Percentiles rank a stretch among this genome's conserved stretches.
Evolutionary conservation across 2,888 invertebrate species (phyloP).

Genomic region (Epinotia nisella): DNA sequence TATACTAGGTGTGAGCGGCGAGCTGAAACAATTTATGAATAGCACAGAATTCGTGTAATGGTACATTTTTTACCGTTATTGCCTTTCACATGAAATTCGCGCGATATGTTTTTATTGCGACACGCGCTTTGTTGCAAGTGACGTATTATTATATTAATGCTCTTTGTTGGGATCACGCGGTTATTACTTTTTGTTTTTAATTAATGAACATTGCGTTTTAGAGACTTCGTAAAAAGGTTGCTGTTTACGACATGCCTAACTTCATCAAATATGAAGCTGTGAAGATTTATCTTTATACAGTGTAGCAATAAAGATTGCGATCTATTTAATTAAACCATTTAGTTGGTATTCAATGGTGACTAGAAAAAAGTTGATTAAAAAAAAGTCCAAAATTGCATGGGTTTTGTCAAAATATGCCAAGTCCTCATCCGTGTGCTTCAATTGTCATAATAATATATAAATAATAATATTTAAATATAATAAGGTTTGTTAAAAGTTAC

Average conservation of each 20-base stretch:
- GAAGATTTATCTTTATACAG: too few species aligned
- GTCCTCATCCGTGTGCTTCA: too few species aligned
- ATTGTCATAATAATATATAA: too few species aligned
- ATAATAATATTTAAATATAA: too few species aligned
- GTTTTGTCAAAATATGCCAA: too few species aligned
- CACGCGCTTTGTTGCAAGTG: conserved; percentile 13
- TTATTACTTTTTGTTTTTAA: conserved; percentile 27
- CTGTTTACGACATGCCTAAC: not conserved
- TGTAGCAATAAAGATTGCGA: too few species aligned
- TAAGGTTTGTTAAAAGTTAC: too few species aligned
- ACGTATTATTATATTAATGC: conserved; percentile 34
- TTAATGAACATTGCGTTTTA: not conserved
- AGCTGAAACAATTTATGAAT: not conserved
- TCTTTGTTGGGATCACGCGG: conserved; percentile 17
- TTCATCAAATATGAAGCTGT: too few species aligned
- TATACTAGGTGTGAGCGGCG: not conserved
- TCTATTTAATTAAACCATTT: too few species aligned
- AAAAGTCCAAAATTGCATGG: too few species aligned
- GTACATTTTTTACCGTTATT: conserved; percentile 56
- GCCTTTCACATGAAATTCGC: conserved; percentile 58
- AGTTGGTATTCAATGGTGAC: too few species aligned
- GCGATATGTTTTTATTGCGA: conserved; percentile 24
- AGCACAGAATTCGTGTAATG: conserved; percentile 18
- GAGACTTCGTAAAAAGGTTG: not conserved
- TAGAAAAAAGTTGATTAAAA: too few species aligned